These are phyloP conservation scores for Agriopis aurantiaria DNA, from an alignment of 2,888 invertebrate genomes.

Conservation along the genomic window DNA sequence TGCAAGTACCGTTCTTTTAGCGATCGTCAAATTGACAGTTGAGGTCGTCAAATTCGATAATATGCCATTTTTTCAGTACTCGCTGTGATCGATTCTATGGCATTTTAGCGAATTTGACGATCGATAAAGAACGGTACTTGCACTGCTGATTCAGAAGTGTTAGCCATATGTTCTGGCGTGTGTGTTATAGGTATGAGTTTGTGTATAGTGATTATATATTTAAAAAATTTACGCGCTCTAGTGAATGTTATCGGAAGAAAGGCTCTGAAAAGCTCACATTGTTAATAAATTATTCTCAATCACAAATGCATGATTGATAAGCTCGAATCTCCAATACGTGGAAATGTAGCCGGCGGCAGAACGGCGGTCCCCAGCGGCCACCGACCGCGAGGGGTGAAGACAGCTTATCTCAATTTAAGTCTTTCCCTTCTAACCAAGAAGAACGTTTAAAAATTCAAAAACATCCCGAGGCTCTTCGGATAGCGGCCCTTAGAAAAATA, in stretches of 20 bases:
- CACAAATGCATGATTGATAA: conserved; percentile 37
- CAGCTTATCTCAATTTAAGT: conserved; percentile 75
- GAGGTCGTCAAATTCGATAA: too few species aligned
- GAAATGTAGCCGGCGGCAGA: conserved; percentile 49
- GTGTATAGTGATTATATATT: too few species aligned
- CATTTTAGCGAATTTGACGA: too few species aligned
- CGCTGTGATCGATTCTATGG: too few species aligned
- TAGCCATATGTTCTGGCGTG: too few species aligned
- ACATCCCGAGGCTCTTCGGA: conserved; percentile 63
- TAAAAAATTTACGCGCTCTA: too few species aligned
- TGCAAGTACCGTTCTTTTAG: too few species aligned
- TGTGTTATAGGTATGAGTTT: too few species aligned
- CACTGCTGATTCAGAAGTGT: too few species aligned
- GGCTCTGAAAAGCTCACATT: neutral
- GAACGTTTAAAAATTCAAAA: conserved; percentile 69
- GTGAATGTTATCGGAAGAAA: neutral
- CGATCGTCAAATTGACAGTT: too few species aligned
- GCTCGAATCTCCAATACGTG: conserved; percentile 41
- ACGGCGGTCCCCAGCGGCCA: conserved; percentile 32
- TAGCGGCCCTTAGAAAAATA: conserved; percentile 58
- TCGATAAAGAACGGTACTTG: too few species aligned
- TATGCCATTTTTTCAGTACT: too few species aligned
- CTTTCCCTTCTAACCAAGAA: conserved; percentile 61
- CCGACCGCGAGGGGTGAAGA: conserved; percentile 55
- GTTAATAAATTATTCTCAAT: conserved; percentile 26